These are phyloP conservation scores for Hephaestus fuliginosus DNA, from an alignment of 2,797 vertebrate species.

Conservation along the genomic window DNA sequence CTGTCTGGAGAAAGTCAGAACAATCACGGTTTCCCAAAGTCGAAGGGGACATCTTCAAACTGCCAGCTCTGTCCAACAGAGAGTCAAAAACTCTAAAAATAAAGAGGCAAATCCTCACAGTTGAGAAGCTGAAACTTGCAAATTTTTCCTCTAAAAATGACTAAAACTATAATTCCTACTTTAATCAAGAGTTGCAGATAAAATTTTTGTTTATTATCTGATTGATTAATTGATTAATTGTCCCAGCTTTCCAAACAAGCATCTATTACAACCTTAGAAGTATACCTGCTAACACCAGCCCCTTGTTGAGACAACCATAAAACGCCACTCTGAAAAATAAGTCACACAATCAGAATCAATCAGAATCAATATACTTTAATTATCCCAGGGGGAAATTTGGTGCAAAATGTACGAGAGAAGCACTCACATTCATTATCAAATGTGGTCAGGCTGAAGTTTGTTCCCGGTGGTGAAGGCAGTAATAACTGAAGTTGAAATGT, in stretches of 20 bases:
- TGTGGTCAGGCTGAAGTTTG: not conserved
- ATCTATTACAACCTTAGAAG: slow-evolving; percentile 4
- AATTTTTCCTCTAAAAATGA: not conserved
- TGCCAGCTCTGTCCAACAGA: not conserved
- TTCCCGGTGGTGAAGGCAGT: slow-evolving; percentile 10
- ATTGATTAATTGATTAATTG: not conserved
- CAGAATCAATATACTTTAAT: too few species aligned
- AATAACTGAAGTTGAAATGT: slow-evolving; percentile 28
- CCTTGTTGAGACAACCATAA: not conserved
- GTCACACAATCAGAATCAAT: too few species aligned
- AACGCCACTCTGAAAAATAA: not conserved
- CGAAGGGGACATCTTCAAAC: not conserved
- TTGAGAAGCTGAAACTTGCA: not conserved
- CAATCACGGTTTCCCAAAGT: not conserved
- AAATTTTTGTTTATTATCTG: not conserved
- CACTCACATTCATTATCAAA: slow-evolving; percentile 12
- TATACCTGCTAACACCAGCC: not conserved
- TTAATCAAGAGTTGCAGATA: not conserved
- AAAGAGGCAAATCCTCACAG: not conserved
- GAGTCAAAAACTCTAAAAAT: not conserved
- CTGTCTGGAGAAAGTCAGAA: not conserved
- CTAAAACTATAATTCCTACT: not conserved
- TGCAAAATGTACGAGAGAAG: not conserved
- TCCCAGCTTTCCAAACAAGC: not conserved
- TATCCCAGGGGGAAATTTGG: too few species aligned